Conservation (phyloP, 64 coral and sea anemone genomes). For the Anthopleura sola region DNA sequence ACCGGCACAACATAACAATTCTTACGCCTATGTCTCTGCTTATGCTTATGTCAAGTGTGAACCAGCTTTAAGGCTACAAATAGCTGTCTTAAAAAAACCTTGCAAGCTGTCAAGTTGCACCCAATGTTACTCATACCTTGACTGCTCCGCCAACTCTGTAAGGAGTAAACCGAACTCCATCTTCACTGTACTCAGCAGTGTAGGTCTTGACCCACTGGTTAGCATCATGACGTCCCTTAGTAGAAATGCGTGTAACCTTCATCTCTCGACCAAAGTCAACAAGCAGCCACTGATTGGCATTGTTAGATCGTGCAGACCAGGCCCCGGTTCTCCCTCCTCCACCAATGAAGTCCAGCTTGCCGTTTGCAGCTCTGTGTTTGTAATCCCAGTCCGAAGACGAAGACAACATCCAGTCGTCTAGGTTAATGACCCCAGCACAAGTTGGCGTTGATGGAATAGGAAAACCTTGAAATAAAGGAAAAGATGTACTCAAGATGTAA, state of each 20-base stretch:
- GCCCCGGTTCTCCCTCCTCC: not conserved
- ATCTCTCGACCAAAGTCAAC: slow-evolving; percentile 31
- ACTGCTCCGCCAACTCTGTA: not conserved
- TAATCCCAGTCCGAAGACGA: slow-evolving; percentile 19
- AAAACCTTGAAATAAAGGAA: not conserved
- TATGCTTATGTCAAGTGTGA: no score
- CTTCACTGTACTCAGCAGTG: slow-evolving; percentile 24
- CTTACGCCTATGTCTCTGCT: no score
- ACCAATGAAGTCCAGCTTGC: slow-evolving; percentile 17
- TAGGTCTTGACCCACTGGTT: no score
- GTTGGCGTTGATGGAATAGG: not conserved
- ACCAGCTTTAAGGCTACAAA: no score
- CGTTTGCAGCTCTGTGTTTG: no score
- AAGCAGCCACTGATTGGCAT: slow-evolving; percentile 27
- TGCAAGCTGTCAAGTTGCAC: no score
- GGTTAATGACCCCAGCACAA: not conserved
- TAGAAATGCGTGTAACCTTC: slow-evolving; percentile 32
- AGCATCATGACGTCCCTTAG: not conserved
- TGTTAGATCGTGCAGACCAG: slow-evolving; percentile 19
- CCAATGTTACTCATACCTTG: slow-evolving; percentile 22
- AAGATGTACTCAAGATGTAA: no score
- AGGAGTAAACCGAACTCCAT: slow-evolving; percentile 18
- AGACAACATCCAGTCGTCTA: slow-evolving; percentile 27
- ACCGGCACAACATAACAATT: no score
- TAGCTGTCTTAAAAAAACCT: not conserved